A percentile compares a stretch with the other conserved stretches of the same genome.
These are phyloP conservation scores for Poeciliopsis infans DNA, from an alignment of 2,797 vertebrate species.

Conservation along the genomic window DNA sequence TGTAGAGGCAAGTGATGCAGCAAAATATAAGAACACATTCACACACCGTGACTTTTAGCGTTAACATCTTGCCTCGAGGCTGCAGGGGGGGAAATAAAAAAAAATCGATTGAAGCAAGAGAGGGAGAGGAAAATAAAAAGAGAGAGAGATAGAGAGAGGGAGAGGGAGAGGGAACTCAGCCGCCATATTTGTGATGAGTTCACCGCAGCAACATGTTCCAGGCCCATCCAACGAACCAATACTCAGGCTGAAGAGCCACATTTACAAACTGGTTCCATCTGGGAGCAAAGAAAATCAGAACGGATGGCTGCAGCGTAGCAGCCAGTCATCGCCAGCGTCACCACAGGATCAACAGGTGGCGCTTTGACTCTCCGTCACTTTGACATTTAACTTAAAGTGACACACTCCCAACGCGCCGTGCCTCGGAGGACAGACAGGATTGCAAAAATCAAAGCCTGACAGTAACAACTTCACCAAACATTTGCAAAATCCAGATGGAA, in stretches of 20 bases:
- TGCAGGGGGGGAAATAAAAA: slow-evolving; percentile 9
- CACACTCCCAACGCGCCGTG: background rate
- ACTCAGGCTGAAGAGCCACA: slow-evolving; percentile 20
- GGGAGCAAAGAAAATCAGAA: background rate
- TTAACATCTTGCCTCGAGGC: slow-evolving; percentile 44
- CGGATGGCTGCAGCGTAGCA: background rate
- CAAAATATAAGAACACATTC: slow-evolving; percentile 4
- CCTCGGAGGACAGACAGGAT: background rate
- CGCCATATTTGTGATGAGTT: slow-evolving; percentile 34
- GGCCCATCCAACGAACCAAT: slow-evolving; percentile 23
- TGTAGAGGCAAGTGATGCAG: slow-evolving; percentile 23
- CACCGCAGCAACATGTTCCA: slow-evolving; percentile 33
- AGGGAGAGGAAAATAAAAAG: too few species aligned
- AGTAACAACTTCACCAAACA: background rate
- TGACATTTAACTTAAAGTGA: background rate
- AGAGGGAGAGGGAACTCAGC: background rate
- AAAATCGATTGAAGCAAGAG: slow-evolving; percentile 25
- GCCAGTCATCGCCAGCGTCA: background rate
- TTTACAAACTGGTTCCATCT: slow-evolving; percentile 29
- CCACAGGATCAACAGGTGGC: slow-evolving; percentile 33
- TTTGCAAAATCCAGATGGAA: background rate
- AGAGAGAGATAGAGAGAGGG: background rate
- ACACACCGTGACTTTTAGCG: slow-evolving; percentile 30
- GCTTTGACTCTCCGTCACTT: background rate
- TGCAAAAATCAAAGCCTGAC: background rate